A percentile compares a stretch with the other conserved stretches of the same genome.
phyloP scores from a whole-genome alignment of 2,113 vertebrate genomes.

The Cheirogaleus medius region DNA sequence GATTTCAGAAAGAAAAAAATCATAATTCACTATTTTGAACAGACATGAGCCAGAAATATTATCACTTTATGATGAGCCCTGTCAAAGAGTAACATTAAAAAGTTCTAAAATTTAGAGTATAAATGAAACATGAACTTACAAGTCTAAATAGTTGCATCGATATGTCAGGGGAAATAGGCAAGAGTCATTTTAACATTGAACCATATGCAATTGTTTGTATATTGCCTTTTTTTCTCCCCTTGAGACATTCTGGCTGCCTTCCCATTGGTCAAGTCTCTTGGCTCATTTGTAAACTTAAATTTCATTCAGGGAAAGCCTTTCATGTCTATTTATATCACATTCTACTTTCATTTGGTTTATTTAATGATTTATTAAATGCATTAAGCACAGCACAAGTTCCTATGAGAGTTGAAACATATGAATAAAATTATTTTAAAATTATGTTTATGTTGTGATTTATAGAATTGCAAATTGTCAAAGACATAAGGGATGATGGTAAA shows the following conservation, averaged over 20 bases:
- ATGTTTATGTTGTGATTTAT: slow-evolving; percentile 74
- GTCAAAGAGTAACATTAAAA: neutral
- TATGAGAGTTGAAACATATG: slow-evolving; percentile 56
- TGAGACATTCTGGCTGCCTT: neutral
- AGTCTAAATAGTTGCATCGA: neutral
- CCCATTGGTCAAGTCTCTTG: slow-evolving; percentile 45
- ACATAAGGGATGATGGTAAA: slow-evolving; percentile 49
- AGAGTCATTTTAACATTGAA: neutral
- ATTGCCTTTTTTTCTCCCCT: neutral
- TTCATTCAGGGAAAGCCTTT: slow-evolving; percentile 64
- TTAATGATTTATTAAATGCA: slow-evolving; percentile 75
- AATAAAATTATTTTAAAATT: slow-evolving; percentile 76
- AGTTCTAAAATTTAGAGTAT: neutral
- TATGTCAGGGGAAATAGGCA: neutral
- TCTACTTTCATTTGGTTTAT: slow-evolving; percentile 63
- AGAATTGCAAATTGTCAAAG: slow-evolving; percentile 75
- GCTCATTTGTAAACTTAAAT: slow-evolving; percentile 65
- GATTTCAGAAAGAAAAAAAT: neutral
- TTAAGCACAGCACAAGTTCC: slow-evolving; percentile 58
- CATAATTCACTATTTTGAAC: neutral
- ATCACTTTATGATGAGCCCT: neutral
- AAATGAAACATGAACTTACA: slow-evolving; percentile 19
- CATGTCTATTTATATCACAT: slow-evolving; percentile 67
- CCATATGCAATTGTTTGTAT: neutral
- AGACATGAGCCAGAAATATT: neutral